These are phyloP conservation scores for Onychomys leucogaster DNA, from an alignment of 2,797 vertebrate species.

Conservation along the genomic window DNA sequence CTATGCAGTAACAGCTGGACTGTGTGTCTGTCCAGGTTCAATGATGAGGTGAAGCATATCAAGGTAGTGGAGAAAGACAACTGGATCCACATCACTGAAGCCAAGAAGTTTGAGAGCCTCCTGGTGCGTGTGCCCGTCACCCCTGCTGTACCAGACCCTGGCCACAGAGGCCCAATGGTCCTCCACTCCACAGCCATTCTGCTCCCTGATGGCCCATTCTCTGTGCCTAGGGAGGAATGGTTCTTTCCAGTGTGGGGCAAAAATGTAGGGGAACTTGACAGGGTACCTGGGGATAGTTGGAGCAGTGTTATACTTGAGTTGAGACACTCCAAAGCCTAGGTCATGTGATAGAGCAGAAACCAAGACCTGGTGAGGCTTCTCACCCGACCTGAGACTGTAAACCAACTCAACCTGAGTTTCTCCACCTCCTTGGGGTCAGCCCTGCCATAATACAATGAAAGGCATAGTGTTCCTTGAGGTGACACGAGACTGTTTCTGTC, in stretches of 20 bases:
- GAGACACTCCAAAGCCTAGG: neutral
- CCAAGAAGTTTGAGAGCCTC: slow-evolving; percentile 98
- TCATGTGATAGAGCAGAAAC: neutral
- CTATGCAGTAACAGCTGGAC: accelerated
- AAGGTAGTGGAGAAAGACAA: slow-evolving; percentile 98
- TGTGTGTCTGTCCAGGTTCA: slow-evolving; percentile 90
- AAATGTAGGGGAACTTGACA: neutral
- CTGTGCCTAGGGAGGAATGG: accelerated
- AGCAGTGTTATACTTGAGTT: accelerated
- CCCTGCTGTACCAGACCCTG: neutral
- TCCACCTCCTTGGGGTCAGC: accelerated
- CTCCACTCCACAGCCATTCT: no score
- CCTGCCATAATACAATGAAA: accelerated
- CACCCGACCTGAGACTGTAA: accelerated
- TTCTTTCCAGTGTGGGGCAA: neutral
- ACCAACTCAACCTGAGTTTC: neutral
- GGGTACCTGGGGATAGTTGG: neutral
- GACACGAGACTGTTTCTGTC: neutral
- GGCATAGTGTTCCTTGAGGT: accelerated
- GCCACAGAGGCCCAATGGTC: neutral
- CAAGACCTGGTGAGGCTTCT: accelerated
- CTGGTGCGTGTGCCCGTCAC: slow-evolving; percentile 88
- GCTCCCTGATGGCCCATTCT: neutral
- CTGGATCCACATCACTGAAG: slow-evolving; percentile 99
- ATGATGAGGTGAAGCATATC: slow-evolving; percentile 99